Conservation (phyloP, 2,797 vertebrate species). For the Girardinus metallicus region DNA sequence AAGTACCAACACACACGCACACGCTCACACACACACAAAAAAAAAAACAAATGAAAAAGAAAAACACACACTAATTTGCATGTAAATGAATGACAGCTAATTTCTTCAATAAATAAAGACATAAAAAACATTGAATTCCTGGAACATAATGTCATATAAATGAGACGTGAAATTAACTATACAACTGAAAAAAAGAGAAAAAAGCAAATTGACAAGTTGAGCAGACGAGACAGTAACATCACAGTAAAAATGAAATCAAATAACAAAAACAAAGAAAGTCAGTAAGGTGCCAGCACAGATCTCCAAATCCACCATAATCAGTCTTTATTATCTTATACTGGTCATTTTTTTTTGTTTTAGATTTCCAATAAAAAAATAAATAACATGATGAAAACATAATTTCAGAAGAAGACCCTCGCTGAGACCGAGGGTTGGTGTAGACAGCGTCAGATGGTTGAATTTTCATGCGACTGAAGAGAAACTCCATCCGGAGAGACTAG, state of each 20-base stretch:
- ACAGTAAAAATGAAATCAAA: constrained; percentile 75
- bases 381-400: constrained; percentile 81
- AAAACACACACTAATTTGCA: constrained; percentile 71
- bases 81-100: constrained; percentile 76
- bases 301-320: constrained; percentile 85
- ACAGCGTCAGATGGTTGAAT: constrained; percentile 87
- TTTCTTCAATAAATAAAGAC: constrained; percentile 80
- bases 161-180: constrained; percentile 65
- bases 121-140: constrained; percentile 63
- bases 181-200: constrained; percentile 57
- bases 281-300: constrained; percentile 86
- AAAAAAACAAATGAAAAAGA: constrained; percentile 74
- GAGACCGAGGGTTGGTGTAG: constrained; percentile 77
- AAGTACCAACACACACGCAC: constrained; percentile 84
- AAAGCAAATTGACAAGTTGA: constrained; percentile 53
- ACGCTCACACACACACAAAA: constrained; percentile 59
- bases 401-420: constrained; percentile 77
- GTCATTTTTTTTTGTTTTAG: constrained; percentile 56
- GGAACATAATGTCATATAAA: constrained; percentile 66
- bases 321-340: constrained; percentile 80
- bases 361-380: constrained; percentile 82
- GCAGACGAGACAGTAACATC: constrained; percentile 58
- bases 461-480: constrained; percentile 89
- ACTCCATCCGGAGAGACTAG: constrained; percentile 85
- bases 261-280: constrained; percentile 69